Evolutionary conservation across 2,113 vertebrate species (phyloP), one percentile per base, ranked within the genome.

Genomic region (Dicrurus megarhynchus): DNA sequence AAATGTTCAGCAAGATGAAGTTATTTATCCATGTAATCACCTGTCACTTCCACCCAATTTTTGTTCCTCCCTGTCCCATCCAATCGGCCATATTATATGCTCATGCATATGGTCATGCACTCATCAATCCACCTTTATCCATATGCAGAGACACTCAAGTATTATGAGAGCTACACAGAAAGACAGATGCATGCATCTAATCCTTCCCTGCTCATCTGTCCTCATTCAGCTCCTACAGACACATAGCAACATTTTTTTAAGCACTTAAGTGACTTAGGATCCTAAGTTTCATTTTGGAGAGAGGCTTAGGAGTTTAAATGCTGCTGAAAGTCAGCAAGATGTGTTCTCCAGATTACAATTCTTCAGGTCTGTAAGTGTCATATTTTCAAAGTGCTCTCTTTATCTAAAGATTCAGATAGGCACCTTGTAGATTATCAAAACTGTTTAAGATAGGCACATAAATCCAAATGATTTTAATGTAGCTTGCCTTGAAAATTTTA

Each of bases 11-110:
- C 65, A 50, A 94, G 93, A 90, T 94, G 93, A 84, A 95, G 95
- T 97, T 97, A 96, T 97, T 97, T 97, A 97, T 97, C 96, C 92
- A 15, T 91, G 95, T 97, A 97, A 96, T 97, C 96, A 92, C 96
- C 96, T 96, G 95, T 97, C 96, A 97, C 95, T 95, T 97, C 88
- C 86, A 92, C 92, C 93, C 93, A 95, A 96, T 96, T 96, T 95
- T 96, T 97, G 96, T 97, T 95, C 90, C 96, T 97, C 95, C 88
- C 89, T 96, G 96, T 97, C 96, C 96, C 96, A 97, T 97, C 95
- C 95, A 97, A 96, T 97, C 13, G 90, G 90, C 95, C 96, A 42
- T 69, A 79, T 96, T 96, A 97, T 93, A 96, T 24, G 61, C 94
- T 97, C 93, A 89, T 93, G 90, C 96, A 94, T 96, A 94, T 96